Evolutionary conservation across 1,140 invertebrate genomes (phyloP), one percentile per base, ranked within the genome.

Genomic region (Thalassaphorura encarpata): DNA sequence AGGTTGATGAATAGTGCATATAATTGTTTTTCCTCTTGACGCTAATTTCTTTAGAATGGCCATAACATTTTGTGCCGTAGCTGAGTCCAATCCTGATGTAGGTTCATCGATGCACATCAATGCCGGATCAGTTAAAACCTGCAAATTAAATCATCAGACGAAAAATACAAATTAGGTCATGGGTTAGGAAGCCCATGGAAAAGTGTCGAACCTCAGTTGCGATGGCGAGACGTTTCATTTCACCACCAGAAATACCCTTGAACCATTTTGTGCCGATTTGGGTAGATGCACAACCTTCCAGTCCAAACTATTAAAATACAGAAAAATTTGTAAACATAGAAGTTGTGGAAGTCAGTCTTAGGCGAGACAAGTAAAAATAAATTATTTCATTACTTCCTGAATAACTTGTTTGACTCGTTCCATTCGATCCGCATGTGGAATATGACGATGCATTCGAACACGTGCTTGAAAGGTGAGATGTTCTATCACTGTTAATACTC

Each of bases 81-180:
- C 88, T 0, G 85, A 87, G 69, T 89, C 87, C 47, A 89, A 71
- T 8, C 85, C 85, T 0, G 85, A 95, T 0, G 94, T 97, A 1
- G 94, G 93, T 69, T 97, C 94, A 69, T 98, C 94, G 70, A 92
- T 97, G 68, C 97, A 92, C 78, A 97, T 81, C 40, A 97, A 71
- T 1, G 89, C 83, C 2, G 94, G 94, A 75, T 97, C 85, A 0
- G 90, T 97, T 23, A 97, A 74, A 39, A 94, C n/a, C n/a, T n/a
- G n/a, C n/a, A n/a, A n/a, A n/a, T n/a, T n/a, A n/a, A n/a, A n/a
- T n/a, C n/a, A n/a, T n/a, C n/a, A n/a, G n/a, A n/a, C n/a, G n/a
- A n/a, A n/a, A n/a, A n/a, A n/a, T n/a, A n/a, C n/a, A n/a, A n/a
- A n/a, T n/a, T n/a, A n/a, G n/a, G n/a, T n/a, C n/a, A n/a, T n/a